Evolutionary conservation across 1,140 invertebrate species (phyloP), one percentile per base, ranked within the genome.

Genomic region (Achatina immaculata): DNA sequence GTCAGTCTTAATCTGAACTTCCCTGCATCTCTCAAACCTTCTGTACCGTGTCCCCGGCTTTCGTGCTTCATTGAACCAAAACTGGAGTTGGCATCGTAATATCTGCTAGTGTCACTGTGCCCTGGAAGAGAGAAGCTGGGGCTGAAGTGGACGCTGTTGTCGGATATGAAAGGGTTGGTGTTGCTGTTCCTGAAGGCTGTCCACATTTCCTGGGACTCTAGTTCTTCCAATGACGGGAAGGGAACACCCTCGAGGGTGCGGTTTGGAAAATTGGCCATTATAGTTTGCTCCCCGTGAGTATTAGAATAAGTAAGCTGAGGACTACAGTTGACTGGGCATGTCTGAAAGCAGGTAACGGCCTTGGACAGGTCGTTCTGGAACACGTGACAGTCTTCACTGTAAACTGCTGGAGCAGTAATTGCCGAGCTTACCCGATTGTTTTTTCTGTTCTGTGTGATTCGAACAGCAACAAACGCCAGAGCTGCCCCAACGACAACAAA

Each of bases 31-130:
- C 66, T 69, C 2, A 2, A 3, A 4, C 66, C 40, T 42, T 38
- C 31, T 69, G 14, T 14, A n/a, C n/a, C n/a, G n/a, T n/a, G n/a
- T n/a, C n/a, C n/a, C 36, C 4, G 11, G 16, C 66, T 6, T 34
- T 69, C 66, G n/a, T 69, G 66, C n/a, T 69, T 69, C 66, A 69
- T 69, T 42, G 66, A 69, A 2, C 66, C 66, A 16, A 42, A 34
- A 31, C 40, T 69, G 34, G 28, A 36, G 66, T 69, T 69, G 14
- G 9, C 28, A 24, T 69, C 66, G 24, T 16, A 36, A n/a, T 34
- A 69, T 34, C 34, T 42, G 66, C 28, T 69, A 7, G n/a, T 31
- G 6, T 69, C 66, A 38, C 16, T 4, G 19, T 19, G 66, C n/a
- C 66, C 66, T 21, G 66, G 66, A 31, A 69, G 34, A 69, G 66